These are phyloP conservation scores for Leucophenga montana DNA, from an alignment of 2,888 invertebrate genomes.

Conservation along the genomic window DNA sequence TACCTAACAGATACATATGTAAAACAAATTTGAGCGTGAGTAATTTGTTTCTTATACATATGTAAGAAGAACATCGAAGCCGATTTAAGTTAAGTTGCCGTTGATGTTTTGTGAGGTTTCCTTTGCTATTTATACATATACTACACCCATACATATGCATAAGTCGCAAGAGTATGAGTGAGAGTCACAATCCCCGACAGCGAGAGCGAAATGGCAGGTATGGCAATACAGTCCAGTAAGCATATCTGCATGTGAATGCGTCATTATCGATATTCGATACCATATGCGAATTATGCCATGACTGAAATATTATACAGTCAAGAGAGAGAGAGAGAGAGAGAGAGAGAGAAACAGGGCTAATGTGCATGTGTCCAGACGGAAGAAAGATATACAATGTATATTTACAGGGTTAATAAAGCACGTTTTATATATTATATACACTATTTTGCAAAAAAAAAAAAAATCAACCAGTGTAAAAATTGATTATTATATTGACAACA, in stretches of 20 bases:
- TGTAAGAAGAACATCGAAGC: constrained; percentile 5
- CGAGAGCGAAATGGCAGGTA: background rate
- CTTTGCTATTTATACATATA: constrained; percentile 52
- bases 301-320: background rate
- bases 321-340: too few relatives aligned
- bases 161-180: constrained; percentile 22
- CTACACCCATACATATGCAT: constrained; percentile 40
- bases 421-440: background rate
- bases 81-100: background rate
- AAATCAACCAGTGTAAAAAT: too few relatives aligned
- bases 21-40: constrained; percentile 62
- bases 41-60: constrained; percentile 59
- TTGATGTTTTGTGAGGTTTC: constrained; percentile 56
- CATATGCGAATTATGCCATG: constrained; percentile 57
- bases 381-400: too few relatives aligned
- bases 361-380: too few relatives aligned
- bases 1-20: constrained; percentile 6
- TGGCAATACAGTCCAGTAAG: background rate
- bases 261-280: constrained; percentile 68
- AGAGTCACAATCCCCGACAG: too few relatives aligned
- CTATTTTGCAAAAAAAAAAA: too few relatives aligned
- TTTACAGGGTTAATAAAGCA: background rate
- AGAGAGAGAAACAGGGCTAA: too few relatives aligned
- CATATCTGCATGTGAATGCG: constrained; percentile 45
- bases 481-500: too few relatives aligned